Percentiles rank a stretch among this genome's conserved stretches.
These are phyloP conservation scores for Thalassarche chlororhynchos DNA, from an alignment of 2,113 vertebrate genomes.

Conservation along the genomic window DNA sequence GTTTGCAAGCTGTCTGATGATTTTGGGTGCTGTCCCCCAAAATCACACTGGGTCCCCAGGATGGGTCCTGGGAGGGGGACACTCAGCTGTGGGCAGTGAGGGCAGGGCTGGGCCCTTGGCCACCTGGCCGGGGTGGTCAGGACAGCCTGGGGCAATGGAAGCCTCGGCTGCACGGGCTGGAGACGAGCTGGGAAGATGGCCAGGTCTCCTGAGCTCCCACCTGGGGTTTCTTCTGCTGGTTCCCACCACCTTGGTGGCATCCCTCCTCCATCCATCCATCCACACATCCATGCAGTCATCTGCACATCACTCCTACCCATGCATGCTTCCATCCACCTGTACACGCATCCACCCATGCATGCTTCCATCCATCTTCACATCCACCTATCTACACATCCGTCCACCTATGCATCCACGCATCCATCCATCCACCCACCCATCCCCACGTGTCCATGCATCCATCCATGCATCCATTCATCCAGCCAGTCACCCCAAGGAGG, in stretches of 20 bases:
- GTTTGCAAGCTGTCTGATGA: rapidly evolving
- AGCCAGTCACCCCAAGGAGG: not conserved
- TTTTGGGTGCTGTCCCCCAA: not conserved
- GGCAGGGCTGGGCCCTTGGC: not conserved
- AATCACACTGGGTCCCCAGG: not conserved
- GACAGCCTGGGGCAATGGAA: not conserved
- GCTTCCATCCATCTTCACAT: not conserved
- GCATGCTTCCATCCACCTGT: not conserved
- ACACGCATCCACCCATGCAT: too few relatives aligned
- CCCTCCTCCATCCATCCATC: not conserved
- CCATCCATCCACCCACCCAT: too few relatives aligned
- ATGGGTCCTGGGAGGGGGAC: too few relatives aligned
- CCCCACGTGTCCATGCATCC: too few relatives aligned
- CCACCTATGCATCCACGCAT: not conserved
- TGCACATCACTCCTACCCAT: too few relatives aligned
- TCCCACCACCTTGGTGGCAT: not conserved
- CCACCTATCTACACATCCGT: too few relatives aligned
- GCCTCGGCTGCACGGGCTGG: not conserved
- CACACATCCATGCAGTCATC: not conserved
- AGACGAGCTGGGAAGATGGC: too few relatives aligned
- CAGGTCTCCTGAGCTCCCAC: not conserved
- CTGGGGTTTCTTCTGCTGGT: not conserved
- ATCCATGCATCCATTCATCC: not conserved
- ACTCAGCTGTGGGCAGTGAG: not conserved
- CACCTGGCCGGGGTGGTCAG: not conserved